These are phyloP conservation scores for Rhombomys opimus DNA, from an alignment of 2,113 vertebrate genomes.

Conservation along the genomic window DNA sequence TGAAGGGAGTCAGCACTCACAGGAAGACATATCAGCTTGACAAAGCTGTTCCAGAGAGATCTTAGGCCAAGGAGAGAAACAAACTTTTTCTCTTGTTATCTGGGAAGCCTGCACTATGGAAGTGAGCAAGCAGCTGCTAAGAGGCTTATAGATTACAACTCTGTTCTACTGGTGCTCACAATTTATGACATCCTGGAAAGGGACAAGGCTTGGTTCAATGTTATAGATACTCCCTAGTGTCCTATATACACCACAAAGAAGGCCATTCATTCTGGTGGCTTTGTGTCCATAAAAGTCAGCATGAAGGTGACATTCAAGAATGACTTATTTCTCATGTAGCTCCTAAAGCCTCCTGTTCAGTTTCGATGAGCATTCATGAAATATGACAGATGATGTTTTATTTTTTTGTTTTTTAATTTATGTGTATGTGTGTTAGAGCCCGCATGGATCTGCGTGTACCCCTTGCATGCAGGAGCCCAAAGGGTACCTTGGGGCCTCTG, in stretches of 20 bases:
- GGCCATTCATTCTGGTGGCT: constrained; percentile 21
- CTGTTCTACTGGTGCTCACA: background rate
- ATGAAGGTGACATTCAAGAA: constrained; percentile 1
- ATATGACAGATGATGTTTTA: background rate
- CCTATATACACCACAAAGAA: background rate
- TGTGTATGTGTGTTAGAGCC: background rate
- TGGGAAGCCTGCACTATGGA: background rate
- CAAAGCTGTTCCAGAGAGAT: background rate
- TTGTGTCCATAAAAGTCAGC: background rate
- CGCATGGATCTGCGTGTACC: background rate
- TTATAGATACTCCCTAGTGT: constrained; percentile 42
- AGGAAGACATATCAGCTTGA: background rate
- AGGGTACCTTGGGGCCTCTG: no score
- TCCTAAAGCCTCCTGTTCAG: background rate
- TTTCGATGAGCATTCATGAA: background rate
- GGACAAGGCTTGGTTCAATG: background rate
- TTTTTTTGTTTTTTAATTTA: background rate
- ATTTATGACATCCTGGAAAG: constrained; percentile 14
- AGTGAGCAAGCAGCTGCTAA: background rate
- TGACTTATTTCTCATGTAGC: background rate
- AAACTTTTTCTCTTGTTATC: background rate
- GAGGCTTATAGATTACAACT: background rate
- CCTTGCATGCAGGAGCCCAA: background rate
- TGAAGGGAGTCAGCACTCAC: background rate
- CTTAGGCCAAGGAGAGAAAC: background rate